Evolutionary conservation across 2,888 invertebrate genomes (phyloP).

Genomic region (Pristionchus arcanus): DNA sequence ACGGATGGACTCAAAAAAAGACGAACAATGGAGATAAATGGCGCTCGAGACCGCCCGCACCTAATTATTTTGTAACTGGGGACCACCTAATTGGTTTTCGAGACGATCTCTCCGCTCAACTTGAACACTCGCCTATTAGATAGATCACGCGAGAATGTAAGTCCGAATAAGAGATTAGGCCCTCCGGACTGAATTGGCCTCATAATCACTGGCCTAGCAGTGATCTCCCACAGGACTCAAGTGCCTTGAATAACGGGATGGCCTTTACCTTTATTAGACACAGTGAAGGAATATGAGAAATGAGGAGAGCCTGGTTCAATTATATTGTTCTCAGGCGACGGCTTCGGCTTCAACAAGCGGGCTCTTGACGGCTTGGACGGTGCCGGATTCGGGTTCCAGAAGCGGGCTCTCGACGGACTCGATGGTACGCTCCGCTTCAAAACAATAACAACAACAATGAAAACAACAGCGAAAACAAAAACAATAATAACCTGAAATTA

Average conservation of each 20-base stretch:
- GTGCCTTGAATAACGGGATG: too few species aligned
- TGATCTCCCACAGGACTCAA: too few species aligned
- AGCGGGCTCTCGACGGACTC: conserved; percentile 35
- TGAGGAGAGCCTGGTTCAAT: too few species aligned
- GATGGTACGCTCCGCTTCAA: not conserved
- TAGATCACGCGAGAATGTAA: too few species aligned
- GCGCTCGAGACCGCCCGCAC: not conserved
- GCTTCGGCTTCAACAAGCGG: conserved; percentile 49
- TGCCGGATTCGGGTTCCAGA: conserved; percentile 48
- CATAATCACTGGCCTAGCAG: too few species aligned
- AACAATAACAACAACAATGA: not conserved
- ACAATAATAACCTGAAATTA: not conserved
- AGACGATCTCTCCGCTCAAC: not conserved
- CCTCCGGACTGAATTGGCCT: too few species aligned
- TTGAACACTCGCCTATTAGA: too few species aligned
- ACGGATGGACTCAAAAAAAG: not conserved
- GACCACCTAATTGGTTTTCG: not conserved
- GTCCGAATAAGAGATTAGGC: too few species aligned
- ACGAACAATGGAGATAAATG: conserved; percentile 1
- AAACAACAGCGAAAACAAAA: not conserved
- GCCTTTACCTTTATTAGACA: too few species aligned
- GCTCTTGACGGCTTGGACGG: conserved; percentile 38
- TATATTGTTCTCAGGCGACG: not conserved
- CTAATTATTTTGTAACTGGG: not conserved
- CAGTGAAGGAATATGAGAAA: too few species aligned